phyloP scores from a whole-genome alignment of 2,797 vertebrate genomes.

The Tachyglossus aculeatus region DNA sequence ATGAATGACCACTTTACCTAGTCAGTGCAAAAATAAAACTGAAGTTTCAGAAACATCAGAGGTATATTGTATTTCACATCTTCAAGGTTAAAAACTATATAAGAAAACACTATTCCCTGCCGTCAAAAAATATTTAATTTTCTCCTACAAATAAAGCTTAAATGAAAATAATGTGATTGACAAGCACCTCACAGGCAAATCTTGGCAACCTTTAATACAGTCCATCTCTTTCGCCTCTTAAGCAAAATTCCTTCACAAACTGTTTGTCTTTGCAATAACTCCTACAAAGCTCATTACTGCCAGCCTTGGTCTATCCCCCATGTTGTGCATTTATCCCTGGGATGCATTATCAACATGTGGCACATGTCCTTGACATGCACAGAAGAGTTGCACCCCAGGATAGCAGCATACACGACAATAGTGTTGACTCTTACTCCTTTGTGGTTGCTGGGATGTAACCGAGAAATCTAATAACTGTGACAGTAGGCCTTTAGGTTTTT shows the following conservation, averaged over 20 bases:
- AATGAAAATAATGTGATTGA: constrained; percentile 70
- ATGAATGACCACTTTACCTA: not conserved
- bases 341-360: constrained; percentile 90
- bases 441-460: constrained; percentile 93
- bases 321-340: constrained; percentile 77
- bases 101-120: constrained; percentile 37
- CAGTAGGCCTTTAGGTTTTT: constrained; percentile 93
- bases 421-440: constrained; percentile 81
- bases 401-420: constrained; percentile 77
- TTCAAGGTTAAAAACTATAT: constrained; percentile 41
- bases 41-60: constrained; percentile 4
- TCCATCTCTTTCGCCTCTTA: constrained; percentile 75
- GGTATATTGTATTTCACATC: constrained; percentile 34
- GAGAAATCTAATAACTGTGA: constrained; percentile 99
- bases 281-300: constrained; percentile 82
- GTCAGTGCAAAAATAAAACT: not conserved
- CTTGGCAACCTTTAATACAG: constrained; percentile 70
- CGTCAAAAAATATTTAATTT: constrained; percentile 52
- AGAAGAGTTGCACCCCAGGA: constrained; percentile 83
- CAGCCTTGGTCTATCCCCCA: constrained; percentile 71
- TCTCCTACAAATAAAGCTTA: constrained; percentile 56
- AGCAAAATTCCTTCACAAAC: constrained; percentile 85
- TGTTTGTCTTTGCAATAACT: constrained; percentile 85
- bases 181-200: constrained; percentile 68
- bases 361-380: constrained; percentile 92